Percentiles rank a stretch among this genome's conserved stretches.
Evolutionary conservation across 2,797 vertebrate species (phyloP).

Genomic region (Uromys caudimaculatus): DNA sequence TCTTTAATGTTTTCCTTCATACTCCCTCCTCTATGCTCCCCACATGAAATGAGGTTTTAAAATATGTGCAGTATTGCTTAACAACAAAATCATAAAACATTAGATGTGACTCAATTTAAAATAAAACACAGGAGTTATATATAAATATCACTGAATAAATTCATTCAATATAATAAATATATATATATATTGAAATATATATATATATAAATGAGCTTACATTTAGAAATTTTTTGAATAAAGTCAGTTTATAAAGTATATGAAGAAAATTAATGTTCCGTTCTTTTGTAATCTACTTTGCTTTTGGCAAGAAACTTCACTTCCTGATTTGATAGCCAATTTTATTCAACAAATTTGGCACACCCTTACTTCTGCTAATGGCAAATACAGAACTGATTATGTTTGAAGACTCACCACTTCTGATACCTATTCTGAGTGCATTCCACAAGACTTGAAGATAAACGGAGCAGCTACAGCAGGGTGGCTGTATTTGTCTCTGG

Average conservation of each 20-base stretch:
- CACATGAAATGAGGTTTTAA: conserved; percentile 10
- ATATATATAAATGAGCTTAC: conserved; percentile 32
- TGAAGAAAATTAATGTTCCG: neutral
- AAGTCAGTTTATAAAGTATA: neutral
- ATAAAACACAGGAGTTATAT: neutral
- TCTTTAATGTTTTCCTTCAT: neutral
- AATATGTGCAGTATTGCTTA: neutral
- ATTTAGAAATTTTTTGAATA: conserved; percentile 39
- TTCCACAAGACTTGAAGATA: conserved; percentile 1
- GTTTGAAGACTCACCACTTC: conserved; percentile 1
- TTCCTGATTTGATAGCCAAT: conserved; percentile 40
- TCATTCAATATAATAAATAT: neutral
- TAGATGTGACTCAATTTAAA: neutral
- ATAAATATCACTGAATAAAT: neutral
- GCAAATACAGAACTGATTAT: conserved; percentile 36
- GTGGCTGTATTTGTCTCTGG: neutral
- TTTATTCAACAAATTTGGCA: conserved; percentile 56
- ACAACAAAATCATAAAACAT: conserved; percentile 31
- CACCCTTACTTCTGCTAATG: conserved; percentile 21
- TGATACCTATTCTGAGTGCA: neutral
- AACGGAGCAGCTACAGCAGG: neutral
- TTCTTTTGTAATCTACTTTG: conserved; percentile 56
- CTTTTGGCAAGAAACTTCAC: conserved; percentile 37
- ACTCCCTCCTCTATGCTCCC: neutral
- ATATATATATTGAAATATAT: neutral